phyloP scores from a whole-genome alignment of 2,797 vertebrate genomes.

The Alauda arvensis region DNA sequence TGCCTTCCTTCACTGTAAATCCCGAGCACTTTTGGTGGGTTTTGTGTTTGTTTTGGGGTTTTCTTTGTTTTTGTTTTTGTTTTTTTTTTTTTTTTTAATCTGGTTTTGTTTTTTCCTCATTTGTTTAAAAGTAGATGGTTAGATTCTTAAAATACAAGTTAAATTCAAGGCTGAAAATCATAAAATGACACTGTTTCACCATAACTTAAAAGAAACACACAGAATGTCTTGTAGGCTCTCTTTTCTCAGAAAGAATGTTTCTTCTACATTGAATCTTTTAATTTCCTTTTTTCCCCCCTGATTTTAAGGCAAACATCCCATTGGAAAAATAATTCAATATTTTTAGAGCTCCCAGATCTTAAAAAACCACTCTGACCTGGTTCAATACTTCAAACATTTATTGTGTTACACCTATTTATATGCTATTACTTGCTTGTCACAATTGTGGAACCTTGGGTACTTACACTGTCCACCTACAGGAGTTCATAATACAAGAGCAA shows the following conservation, averaged over 20 bases:
- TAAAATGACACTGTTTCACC: neutral
- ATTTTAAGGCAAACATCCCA: neutral
- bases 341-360: neutral
- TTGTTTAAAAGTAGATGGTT: neutral
- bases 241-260: neutral
- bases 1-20: neutral
- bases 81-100: neutral
- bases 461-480: neutral
- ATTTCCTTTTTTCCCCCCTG: neutral
- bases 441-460: neutral
- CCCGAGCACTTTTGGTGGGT: neutral
- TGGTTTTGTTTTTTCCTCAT: neutral
- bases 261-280: neutral
- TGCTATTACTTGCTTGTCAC: neutral
- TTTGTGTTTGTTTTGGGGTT: fast-evolving
- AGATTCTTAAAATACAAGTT: neutral
- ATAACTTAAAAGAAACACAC: neutral
- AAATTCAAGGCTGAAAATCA: neutral
- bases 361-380: neutral
- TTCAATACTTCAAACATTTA: neutral
- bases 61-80: neutral
- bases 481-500: neutral
- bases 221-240: neutral
- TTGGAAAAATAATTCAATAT: neutral
- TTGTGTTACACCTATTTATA: neutral